Evolutionary conservation across 1,140 invertebrate genomes (phyloP).

Genomic region (Caerostris extrusa): DNA sequence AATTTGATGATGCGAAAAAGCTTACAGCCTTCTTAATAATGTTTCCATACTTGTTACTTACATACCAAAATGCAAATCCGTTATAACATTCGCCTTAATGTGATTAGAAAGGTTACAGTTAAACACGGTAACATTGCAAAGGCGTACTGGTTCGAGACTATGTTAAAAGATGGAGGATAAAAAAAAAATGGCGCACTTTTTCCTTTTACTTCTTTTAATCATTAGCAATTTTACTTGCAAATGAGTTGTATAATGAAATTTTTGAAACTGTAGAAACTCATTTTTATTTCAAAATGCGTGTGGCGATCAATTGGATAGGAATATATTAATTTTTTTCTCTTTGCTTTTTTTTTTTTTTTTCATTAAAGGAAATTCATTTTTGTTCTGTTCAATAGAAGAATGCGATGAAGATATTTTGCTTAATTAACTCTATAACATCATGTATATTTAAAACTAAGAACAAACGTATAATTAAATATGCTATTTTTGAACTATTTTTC

Average conservation of each 20-base stretch:
- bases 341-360: neutral
- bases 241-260: slow-evolving; percentile 32
- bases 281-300: slow-evolving; percentile 3
- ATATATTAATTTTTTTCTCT: neutral
- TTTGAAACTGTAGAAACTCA: slow-evolving; percentile 18
- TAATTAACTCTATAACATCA: neutral
- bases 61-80: slow-evolving; percentile 44
- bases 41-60: slow-evolving; percentile 1
- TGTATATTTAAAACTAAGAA: too few relatives aligned
- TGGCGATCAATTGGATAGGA: neutral
- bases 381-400: neutral
- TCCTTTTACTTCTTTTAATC: slow-evolving; percentile 35
- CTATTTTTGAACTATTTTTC: too few relatives aligned
- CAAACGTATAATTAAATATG: too few relatives aligned
- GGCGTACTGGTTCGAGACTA: slow-evolving; percentile 25
- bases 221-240: slow-evolving; percentile 63
- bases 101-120: slow-evolving; percentile 55
- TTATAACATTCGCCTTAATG: slow-evolving; percentile 59
- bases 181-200: neutral
- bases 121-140: slow-evolving; percentile 11
- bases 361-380: neutral
- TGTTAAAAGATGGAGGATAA: neutral
- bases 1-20: slow-evolving; percentile 47
- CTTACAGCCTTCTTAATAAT: slow-evolving; percentile 47
- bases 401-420: neutral